Evolutionary conservation across 2,888 invertebrate genomes (phyloP).

Genomic region (Megastigmus dorsalis): DNA sequence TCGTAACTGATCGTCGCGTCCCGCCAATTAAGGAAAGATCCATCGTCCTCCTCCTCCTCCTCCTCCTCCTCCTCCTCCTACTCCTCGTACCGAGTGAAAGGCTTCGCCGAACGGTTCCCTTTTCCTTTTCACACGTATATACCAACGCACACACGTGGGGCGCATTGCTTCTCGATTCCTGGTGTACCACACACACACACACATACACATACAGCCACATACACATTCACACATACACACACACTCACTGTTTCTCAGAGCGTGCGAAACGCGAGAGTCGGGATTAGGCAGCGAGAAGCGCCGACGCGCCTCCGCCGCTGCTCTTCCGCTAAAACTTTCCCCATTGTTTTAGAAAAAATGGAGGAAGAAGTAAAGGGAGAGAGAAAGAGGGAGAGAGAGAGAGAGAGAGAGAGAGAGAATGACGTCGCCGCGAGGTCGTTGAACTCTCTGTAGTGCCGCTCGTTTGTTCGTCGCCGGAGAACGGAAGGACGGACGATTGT

Average conservation of each 20-base stretch:
- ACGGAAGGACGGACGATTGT: conserved; percentile 17
- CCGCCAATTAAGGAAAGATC: conserved; percentile 38
- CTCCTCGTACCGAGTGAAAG: conserved; percentile 21
- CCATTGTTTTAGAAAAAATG: conserved; percentile 51
- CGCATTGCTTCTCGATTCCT: no score
- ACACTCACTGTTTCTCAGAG: no score
- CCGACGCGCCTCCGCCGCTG: conserved; percentile 50
- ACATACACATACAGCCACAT: no score
- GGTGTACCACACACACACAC: no score
- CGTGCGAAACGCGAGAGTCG: conserved; percentile 45
- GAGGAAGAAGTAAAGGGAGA: conserved; percentile 29
- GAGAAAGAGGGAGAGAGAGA: background rate
- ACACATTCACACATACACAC: no score
- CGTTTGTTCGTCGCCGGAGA: background rate
- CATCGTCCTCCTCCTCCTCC: background rate
- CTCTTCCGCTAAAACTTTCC: conserved; percentile 68
- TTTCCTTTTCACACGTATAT: background rate
- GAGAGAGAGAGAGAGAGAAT: background rate
- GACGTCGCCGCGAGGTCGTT: conserved; percentile 52
- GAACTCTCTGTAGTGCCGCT: conserved; percentile 49
- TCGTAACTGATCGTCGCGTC: background rate
- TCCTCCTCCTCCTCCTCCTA: no score
- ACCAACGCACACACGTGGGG: conserved; percentile 29
- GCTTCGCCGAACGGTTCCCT: background rate
- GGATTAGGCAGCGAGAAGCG: no score